Conservation (phyloP, 1,140 invertebrate species). For the Heliconius eleuchia region DNA sequence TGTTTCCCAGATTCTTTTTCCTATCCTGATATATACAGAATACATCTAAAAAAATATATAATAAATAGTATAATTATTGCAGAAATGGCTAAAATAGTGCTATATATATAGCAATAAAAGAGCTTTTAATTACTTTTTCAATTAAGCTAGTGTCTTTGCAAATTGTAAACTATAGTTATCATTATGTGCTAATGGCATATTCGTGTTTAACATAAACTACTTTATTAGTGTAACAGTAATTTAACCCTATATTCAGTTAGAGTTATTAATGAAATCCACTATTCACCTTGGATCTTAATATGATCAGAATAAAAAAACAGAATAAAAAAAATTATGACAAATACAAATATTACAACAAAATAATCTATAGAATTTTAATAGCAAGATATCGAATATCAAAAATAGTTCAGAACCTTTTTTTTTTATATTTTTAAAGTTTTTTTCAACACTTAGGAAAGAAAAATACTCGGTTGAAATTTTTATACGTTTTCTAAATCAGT, state of each 20-base stretch:
- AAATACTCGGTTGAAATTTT: no score
- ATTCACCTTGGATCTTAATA: background rate
- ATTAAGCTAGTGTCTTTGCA: background rate
- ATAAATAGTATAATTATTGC: background rate
- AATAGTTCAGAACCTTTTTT: no score
- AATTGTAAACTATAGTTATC: constrained; percentile 6
- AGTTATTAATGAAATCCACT: background rate
- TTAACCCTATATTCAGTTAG: background rate
- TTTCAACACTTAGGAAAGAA: no score
- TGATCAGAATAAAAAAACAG: no score
- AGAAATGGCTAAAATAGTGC: background rate
- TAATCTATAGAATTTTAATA: no score
- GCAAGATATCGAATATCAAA: no score
- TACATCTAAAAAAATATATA: no score
- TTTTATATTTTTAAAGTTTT: no score
- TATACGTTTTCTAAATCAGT: no score
- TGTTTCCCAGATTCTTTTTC: background rate
- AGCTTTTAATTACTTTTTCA: constrained; percentile 2
- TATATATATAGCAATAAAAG: background rate
- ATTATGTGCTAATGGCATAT: background rate
- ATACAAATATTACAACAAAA: no score
- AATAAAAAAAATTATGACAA: no score
- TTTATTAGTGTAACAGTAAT: background rate
- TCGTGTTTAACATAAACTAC: constrained; percentile 8
- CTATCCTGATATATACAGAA: background rate